phyloP scores from a whole-genome alignment of 2,113 vertebrate genomes.

The Sorex araneus region DNA sequence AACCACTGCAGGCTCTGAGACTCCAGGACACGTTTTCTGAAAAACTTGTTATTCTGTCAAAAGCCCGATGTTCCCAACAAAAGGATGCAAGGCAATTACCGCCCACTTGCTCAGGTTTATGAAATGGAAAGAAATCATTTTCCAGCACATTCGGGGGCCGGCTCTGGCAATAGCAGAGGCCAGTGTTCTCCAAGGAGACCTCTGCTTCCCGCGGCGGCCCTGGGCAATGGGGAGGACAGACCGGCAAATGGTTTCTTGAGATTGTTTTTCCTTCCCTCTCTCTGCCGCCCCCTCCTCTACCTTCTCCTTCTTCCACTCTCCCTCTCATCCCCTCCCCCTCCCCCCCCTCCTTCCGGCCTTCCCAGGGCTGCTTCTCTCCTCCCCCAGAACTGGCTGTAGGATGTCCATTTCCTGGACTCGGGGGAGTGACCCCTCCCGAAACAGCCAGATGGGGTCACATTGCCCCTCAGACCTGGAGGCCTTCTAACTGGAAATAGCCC shows the following conservation, averaged over 20 bases:
- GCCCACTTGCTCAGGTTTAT: neutral
- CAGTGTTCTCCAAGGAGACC: no score
- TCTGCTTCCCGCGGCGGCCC: no score
- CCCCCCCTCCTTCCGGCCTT: neutral
- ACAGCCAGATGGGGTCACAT: neutral
- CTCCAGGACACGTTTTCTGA: neutral
- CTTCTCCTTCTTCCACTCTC: neutral
- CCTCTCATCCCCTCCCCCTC: neutral
- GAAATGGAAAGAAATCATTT: constrained; percentile 1
- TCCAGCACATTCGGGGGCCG: neutral
- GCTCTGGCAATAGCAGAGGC: neutral
- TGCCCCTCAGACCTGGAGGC: neutral
- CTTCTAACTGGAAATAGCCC: neutral
- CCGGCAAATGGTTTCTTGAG: no score
- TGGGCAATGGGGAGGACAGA: no score
- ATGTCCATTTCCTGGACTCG: neutral
- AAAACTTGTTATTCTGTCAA: neutral
- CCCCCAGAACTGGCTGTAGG: neutral
- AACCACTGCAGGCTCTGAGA: neutral
- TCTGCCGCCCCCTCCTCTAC: no score
- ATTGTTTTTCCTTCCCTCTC: no score
- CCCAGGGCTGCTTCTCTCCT: neutral
- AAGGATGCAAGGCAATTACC: neutral
- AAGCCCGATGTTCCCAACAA: neutral
- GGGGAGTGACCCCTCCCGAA: neutral